These are phyloP conservation scores for Probosciger aterrimus DNA, from an alignment of 2,113 vertebrate species.

Conservation along the genomic window DNA sequence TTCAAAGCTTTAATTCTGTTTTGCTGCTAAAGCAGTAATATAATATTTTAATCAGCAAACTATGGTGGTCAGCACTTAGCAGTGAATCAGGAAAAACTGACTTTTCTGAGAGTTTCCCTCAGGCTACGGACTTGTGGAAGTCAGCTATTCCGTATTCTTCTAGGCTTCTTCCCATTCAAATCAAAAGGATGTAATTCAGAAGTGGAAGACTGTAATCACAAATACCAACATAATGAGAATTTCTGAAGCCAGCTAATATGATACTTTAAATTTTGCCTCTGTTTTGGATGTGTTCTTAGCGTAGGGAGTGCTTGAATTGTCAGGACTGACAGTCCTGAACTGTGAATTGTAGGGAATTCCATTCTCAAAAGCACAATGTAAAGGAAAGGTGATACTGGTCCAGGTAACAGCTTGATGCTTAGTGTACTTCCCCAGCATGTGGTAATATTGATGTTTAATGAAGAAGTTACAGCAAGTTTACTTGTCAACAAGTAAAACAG, in stretches of 20 bases:
- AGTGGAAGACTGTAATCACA: background rate
- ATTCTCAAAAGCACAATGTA: background rate
- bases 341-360: background rate
- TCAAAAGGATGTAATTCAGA: background rate
- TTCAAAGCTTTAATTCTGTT: background rate
- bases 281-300: background rate
- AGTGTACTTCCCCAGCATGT: background rate
- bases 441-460: background rate
- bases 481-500: background rate
- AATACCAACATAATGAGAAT: background rate
- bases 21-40: background rate
- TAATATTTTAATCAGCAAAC: background rate
- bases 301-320: background rate
- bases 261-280: background rate
- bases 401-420: background rate
- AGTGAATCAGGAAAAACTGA: background rate
- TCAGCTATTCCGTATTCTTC: background rate
- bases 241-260: background rate
- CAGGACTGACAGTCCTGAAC: background rate
- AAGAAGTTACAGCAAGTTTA: background rate
- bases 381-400: background rate
- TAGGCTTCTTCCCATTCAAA: background rate
- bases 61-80: background rate
- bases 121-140: background rate
- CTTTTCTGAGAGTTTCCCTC: background rate